A percentile compares a stretch with the other conserved stretches of the same genome.
Evolutionary conservation across 2,888 invertebrate species (phyloP).

Genomic region (Hanleya hanleyi): DNA sequence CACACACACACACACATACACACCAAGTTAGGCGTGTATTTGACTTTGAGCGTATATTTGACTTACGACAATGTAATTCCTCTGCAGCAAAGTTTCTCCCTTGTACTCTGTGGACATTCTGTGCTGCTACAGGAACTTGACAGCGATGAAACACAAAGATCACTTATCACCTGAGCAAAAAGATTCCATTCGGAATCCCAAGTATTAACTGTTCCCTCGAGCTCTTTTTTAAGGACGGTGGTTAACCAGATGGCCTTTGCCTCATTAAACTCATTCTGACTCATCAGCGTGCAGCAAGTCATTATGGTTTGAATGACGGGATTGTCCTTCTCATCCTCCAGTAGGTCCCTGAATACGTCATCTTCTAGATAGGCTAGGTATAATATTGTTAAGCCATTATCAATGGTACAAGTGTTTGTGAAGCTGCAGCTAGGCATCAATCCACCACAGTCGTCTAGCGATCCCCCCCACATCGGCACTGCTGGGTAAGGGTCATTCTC

Average conservation of each 20-base stretch:
- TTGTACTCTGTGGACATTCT: not conserved
- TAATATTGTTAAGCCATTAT: not conserved
- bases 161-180: not conserved
- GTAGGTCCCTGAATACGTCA: not conserved
- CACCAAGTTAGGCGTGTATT: too few species aligned
- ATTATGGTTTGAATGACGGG: not conserved
- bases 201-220: not conserved
- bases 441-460: not conserved
- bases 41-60: too few species aligned
- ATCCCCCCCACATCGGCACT: conserved; percentile 2
- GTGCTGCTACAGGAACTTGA: not conserved
- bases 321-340: not conserved
- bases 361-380: not conserved
- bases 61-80: not conserved
- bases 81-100: not conserved
- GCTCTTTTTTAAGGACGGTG: not conserved
- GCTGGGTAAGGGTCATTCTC: not conserved
- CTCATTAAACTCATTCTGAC: not conserved
- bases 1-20: too few species aligned
- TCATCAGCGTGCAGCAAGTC: not conserved
- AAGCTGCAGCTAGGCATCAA: not conserved
- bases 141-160: not conserved
- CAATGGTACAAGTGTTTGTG: conserved; percentile 5
- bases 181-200: not conserved
- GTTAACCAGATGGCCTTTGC: not conserved